Evolutionary conservation across 2,888 invertebrate species (phyloP), one percentile per base, ranked within the genome.

Genomic region (Eledona agricola): DNA sequence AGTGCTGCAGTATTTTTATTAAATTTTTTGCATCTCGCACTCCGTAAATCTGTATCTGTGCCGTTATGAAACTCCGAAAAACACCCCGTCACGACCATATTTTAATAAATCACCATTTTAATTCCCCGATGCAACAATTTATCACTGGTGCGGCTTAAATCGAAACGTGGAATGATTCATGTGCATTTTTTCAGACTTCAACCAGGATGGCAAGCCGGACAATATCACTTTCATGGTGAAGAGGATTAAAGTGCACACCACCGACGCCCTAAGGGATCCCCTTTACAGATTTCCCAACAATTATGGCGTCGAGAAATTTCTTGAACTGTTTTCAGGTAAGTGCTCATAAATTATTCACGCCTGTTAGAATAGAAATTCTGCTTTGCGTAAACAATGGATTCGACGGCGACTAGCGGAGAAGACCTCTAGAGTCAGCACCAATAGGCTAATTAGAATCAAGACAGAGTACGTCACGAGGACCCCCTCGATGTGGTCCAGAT

Each of bases 291-390:
- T 93, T 77, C 90, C 93, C 0, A 90, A 90, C 66, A 96, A 96
- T 78, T 96, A 98, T 74, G 98, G 97, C 29, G 98, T 98, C 47
- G 97, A 96, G 75, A 97, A 98, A 80, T 98, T 96, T 79, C 83
- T 98, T 59, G 98, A 98, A 79, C 83, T 97, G 57, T 97, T 98
- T 81, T 96, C 96, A 63, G 92, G 92, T 91, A 78, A 80, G 80
- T 75, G 29, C 4, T 26, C 26, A 26, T 26, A 26, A 26, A 26
- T 26, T 11, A 26, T 26, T 26, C 12, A 26, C 11, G 10, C 11
- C 2, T 4, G 12, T 6, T 3, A 6, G n/a, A 3, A n/a, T 3
- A 5, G 6, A 29, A 29, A 15, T 31, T 23, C 16, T 38, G 28
- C 9, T 40, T 26, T 17, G 17, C 16, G 17, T 15, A 31, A 31